phyloP scores from a whole-genome alignment of 2,797 vertebrate genomes.

The Typhlichthys eigenmanni region DNA sequence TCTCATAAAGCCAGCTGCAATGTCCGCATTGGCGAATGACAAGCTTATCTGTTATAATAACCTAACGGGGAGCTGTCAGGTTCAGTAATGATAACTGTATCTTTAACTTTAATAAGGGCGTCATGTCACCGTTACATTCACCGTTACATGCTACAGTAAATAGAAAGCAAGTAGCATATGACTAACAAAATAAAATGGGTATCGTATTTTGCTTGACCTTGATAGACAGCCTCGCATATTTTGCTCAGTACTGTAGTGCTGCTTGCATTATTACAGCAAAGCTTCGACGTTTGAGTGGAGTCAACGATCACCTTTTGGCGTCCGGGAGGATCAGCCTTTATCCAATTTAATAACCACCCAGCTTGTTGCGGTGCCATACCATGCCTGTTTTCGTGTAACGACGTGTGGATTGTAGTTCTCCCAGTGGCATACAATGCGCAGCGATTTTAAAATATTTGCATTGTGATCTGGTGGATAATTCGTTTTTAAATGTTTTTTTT shows the following conservation, averaged over 20 bases:
- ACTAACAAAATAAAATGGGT: constrained; percentile 1
- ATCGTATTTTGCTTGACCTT: constrained; percentile 21
- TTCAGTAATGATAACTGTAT: background rate
- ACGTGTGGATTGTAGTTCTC: constrained; percentile 21
- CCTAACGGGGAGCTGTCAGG: constrained; percentile 1
- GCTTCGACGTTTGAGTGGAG: constrained; percentile 42
- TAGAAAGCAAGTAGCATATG: background rate
- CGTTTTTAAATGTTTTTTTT: too few relatives aligned
- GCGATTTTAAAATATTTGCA: background rate
- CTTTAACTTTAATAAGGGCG: background rate
- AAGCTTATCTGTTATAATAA: constrained; percentile 4
- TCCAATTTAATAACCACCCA: constrained; percentile 70
- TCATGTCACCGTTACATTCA: background rate
- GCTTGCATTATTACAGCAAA: constrained; percentile 10
- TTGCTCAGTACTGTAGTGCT: background rate
- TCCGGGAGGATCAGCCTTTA: constrained; percentile 71
- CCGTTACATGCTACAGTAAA: background rate
- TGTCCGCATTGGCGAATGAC: background rate
- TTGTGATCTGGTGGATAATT: too few relatives aligned
- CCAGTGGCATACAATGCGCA: constrained; percentile 8
- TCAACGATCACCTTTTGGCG: constrained; percentile 66
- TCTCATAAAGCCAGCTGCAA: background rate
- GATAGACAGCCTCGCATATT: constrained; percentile 21
- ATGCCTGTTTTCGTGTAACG: constrained; percentile 34
- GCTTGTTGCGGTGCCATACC: constrained; percentile 52